These are phyloP conservation scores for Cryptocephalus moraei DNA, from an alignment of 2,888 invertebrate species.

Conservation along the genomic window DNA sequence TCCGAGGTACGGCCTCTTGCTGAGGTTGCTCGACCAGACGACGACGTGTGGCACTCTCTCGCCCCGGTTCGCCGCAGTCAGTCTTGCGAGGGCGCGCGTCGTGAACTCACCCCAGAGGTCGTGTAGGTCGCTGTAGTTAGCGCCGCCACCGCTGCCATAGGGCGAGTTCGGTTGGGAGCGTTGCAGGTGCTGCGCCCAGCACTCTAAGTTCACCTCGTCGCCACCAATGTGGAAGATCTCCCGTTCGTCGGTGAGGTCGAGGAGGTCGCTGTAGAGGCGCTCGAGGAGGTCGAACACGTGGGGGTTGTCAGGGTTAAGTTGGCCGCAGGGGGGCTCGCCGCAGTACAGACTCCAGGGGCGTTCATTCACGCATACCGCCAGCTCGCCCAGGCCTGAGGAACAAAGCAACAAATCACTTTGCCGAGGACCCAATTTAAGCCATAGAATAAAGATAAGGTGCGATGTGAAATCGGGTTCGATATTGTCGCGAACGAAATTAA, in stretches of 20 bases:
- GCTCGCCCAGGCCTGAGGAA: slow-evolving; percentile 48
- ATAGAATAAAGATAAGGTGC: too few relatives aligned
- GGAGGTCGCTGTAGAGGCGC: slow-evolving; percentile 65
- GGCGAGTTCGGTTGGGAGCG: slow-evolving; percentile 9
- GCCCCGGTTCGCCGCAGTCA: slow-evolving; percentile 53
- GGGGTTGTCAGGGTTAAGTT: slow-evolving; percentile 72
- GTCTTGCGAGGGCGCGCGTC: slow-evolving; percentile 45
- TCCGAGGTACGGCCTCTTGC: slow-evolving; percentile 56
- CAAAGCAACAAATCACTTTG: too few relatives aligned
- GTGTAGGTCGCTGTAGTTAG: slow-evolving; percentile 68
- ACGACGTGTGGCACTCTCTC: slow-evolving; percentile 46
- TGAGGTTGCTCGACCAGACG: slow-evolving; percentile 70
- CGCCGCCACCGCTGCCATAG: slow-evolving; percentile 18
- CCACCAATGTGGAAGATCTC: slow-evolving; percentile 80
- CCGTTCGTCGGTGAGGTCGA: slow-evolving; percentile 62
- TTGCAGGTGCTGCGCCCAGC: slow-evolving; percentile 53
- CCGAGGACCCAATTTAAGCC: too few relatives aligned
- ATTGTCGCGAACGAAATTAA: too few relatives aligned
- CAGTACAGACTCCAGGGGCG: slow-evolving; percentile 67
- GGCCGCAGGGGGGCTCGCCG: slow-evolving; percentile 81
- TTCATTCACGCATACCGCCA: slow-evolving; percentile 72
- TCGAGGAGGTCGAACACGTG: slow-evolving; percentile 64
- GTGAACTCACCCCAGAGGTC: slow-evolving; percentile 74
- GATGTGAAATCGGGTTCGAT: too few relatives aligned
- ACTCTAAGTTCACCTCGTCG: slow-evolving; percentile 71